phyloP scores from a whole-genome alignment of 2,888 invertebrate species.

The Furcula furcula region DNA sequence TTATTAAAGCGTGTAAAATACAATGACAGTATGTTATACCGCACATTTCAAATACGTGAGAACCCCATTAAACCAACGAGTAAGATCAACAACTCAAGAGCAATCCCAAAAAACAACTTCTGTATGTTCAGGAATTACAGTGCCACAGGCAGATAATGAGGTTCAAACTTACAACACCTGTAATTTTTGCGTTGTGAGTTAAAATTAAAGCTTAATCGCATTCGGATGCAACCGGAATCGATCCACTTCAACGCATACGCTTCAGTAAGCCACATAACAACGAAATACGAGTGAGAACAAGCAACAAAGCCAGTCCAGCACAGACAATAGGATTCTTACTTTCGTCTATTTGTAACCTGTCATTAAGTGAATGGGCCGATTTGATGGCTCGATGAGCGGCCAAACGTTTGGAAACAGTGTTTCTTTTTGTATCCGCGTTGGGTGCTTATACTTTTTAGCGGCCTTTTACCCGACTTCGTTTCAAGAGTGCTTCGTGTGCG shows the following conservation, averaged over 20 bases:
- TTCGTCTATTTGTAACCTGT: constrained; percentile 67
- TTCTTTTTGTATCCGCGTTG: constrained; percentile 41
- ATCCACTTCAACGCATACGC: constrained; percentile 28
- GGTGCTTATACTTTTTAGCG: constrained; percentile 5
- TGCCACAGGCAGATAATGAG: too few relatives aligned
- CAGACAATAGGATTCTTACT: constrained; percentile 54
- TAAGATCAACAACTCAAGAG: too few relatives aligned
- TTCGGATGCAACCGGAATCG: not conserved
- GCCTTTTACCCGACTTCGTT: too few relatives aligned
- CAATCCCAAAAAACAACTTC: too few relatives aligned
- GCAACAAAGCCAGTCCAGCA: not conserved
- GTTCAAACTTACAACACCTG: too few relatives aligned
- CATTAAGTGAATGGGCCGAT: constrained; percentile 50
- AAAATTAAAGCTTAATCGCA: not conserved
- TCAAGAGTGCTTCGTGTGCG: too few relatives aligned
- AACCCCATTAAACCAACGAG: too few relatives aligned
- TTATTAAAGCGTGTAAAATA: too few relatives aligned
- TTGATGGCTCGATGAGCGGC: constrained; percentile 65
- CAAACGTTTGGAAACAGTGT: constrained; percentile 42
- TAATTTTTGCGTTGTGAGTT: too few relatives aligned
- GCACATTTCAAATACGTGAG: too few relatives aligned
- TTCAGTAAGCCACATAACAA: constrained; percentile 34
- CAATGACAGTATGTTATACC: too few relatives aligned
- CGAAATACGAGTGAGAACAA: constrained; percentile 20
- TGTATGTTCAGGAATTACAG: too few relatives aligned